A percentile compares a stretch with the other conserved stretches of the same genome.
These are phyloP conservation scores for Pseudomyrmex concolor DNA, from an alignment of 1,140 invertebrate species.

Conservation along the genomic window DNA sequence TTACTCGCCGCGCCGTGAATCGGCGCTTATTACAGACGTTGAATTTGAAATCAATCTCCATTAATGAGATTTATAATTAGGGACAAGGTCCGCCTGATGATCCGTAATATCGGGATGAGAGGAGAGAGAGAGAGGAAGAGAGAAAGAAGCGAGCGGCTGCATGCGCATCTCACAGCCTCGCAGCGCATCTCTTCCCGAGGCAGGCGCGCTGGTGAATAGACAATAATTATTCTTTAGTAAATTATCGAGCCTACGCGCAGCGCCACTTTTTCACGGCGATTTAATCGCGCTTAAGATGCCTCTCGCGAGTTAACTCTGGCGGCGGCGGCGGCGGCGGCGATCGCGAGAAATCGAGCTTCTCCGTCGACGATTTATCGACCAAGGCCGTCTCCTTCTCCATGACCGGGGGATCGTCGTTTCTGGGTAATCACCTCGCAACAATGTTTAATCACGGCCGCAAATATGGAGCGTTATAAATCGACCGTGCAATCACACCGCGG, in stretches of 20 bases:
- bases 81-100: conserved; percentile 69
- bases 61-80: conserved; percentile 73
- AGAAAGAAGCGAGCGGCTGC: conserved; percentile 23
- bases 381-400: conserved; percentile 52
- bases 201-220: conserved; percentile 48
- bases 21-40: conserved; percentile 70
- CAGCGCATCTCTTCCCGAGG: not conserved
- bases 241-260: conserved; percentile 61
- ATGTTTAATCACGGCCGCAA: conserved; percentile 60
- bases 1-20: conserved; percentile 61
- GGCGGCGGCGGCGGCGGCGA: conserved; percentile 32
- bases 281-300: conserved; percentile 59
- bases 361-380: conserved; percentile 50
- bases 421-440: conserved; percentile 61
- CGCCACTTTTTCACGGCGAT: conserved; percentile 56
- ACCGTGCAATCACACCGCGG: conserved; percentile 54
- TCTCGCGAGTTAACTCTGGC: conserved; percentile 56
- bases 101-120: conserved; percentile 26
- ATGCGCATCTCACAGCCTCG: not conserved
- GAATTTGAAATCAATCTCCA: conserved; percentile 73
- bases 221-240: conserved; percentile 69
- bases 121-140: not conserved
- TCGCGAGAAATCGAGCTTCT: conserved; percentile 56
- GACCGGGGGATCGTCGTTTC: conserved; percentile 49
- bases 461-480: conserved; percentile 62